Evolutionary conservation across 2,113 vertebrate species (phyloP).

Genomic region (Brachypodius melanocephalos): DNA sequence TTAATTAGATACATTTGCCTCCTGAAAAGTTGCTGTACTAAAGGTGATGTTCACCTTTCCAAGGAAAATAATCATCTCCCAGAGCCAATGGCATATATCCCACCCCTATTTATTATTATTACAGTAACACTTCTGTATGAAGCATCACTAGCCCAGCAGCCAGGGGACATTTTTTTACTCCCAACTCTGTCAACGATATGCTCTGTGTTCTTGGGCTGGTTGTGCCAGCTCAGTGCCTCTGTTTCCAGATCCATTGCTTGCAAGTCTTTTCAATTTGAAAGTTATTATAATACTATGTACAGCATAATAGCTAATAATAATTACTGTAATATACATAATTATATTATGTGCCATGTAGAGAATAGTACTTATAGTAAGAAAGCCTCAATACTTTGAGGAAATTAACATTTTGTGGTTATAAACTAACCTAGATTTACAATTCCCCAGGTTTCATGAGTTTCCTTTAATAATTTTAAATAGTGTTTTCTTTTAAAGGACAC

Average conservation of each 20-base stretch:
- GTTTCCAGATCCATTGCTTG: neutral
- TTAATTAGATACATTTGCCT: constrained; percentile 57
- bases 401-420: constrained; percentile 25
- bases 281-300: neutral
- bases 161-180: neutral
- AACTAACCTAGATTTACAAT: constrained; percentile 36
- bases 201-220: neutral
- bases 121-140: neutral
- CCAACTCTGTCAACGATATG: neutral
- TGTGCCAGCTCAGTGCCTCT: neutral
- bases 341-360: neutral
- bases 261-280: neutral
- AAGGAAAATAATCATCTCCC: constrained; percentile 14
- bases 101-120: constrained; percentile 16
- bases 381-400: constrained; percentile 27
- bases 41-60: constrained; percentile 54
- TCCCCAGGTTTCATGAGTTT: neutral
- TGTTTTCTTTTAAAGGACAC: neutral
- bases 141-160: neutral
- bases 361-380: constrained; percentile 5
- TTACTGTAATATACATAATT: constrained; percentile 51
- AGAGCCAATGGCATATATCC: neutral
- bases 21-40: constrained; percentile 12
- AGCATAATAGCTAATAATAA: constrained; percentile 53
- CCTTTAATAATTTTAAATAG: constrained; percentile 15